Base-by-base conservation (phyloP, 2,888 invertebrate species). In the Cabera pusaria region DNA sequence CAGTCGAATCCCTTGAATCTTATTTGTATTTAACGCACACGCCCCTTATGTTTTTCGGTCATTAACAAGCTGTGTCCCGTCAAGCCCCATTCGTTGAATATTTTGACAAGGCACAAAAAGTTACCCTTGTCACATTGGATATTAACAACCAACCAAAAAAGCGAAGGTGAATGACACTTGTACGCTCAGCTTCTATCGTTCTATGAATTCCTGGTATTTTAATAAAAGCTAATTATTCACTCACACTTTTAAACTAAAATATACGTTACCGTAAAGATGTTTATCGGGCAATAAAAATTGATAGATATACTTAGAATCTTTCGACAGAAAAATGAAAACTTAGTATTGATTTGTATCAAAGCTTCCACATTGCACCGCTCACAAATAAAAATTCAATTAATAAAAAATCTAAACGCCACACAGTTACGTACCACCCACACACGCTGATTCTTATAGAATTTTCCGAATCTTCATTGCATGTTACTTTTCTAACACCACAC, bases 341-440 rank as follows among this genome's bases (percentile, higher is more conserved):
- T 56, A 52, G 51, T 52, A 62, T 49, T 31, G 44, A 62, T 61
- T n/a, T n/a, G n/a, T n/a, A 64, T 44, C 38, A 44, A 44, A 37
- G 64, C 60, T 63, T 62, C 35, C 49, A 55, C 54, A 60, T 55
- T 59, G 68, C 66, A 69, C 65, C 56, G 62, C 60, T 59, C 58
- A 29, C 23, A 21, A 29, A 4, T 6, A 7, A 6, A 6, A 11
- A 12, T 16, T 10, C 8, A 20, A 34, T 18, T 19, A 8, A 21
- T 1, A 29, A 48, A 52, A 19, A 49, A 43, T 39, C 47, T 17
- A 26, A 32, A 36, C 24, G 17, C n/a, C 18, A 43, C 31, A 35
- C 28, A 42, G 44, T 33, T 32, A n/a, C n/a, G n/a, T n/a, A 47
- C 56, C 58, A 62, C 59, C n/a, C 59, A 58, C 58, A 72, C 72